Base-by-base conservation (phyloP, 1,140 invertebrate species). In the Micrasema minimum region DNA sequence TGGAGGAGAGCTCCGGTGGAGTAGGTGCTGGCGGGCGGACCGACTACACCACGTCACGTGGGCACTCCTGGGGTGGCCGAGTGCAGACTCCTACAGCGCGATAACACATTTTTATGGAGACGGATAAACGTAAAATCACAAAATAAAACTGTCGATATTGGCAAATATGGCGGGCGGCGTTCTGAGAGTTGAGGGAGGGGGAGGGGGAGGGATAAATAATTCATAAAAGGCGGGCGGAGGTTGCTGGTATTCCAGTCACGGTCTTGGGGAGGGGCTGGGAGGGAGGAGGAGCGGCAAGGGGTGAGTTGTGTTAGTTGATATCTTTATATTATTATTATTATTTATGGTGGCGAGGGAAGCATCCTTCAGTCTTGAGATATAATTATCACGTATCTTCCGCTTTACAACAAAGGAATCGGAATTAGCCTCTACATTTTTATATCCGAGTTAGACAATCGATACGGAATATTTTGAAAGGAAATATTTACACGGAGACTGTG, bases 91-190 rank as follows among this genome's bases (percentile, higher is more conserved):
- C 7, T 31, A 31, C 26, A 72, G 37, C 41, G 38, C 59, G 51
- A 73, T 73, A 73, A 41, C 37, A 18, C 55, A 43, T 59, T 73
- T 69, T 73, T 73, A 65, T 37, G 72, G 37, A 45, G 20, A 59
- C 62, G 48, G 68, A 72, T 65, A 72, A 72, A 72, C 68, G 66
- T 72, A 72, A 72, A 68, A 66, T 72, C 48, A 65, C 66, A 38
- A 73, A 67, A 73, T 66, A 69, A 69, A 69, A 69, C 46, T 65
- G 66, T 46, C 64, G 61, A 73, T 65, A 72, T 68, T 65, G 66
- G 66, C 18, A 26, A 46, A 45, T 41, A 41, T 23, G 20, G 70
- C 55, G 43, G 70, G 20, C 51, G 64, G 3, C 2, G 3, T 31
- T 7, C 26, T 2, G 26, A 7, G 26, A 31, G 26, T 2, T 2